These are phyloP conservation scores for Ciconia boyciana DNA, from an alignment of 2,113 vertebrate species.

Conservation along the genomic window DNA sequence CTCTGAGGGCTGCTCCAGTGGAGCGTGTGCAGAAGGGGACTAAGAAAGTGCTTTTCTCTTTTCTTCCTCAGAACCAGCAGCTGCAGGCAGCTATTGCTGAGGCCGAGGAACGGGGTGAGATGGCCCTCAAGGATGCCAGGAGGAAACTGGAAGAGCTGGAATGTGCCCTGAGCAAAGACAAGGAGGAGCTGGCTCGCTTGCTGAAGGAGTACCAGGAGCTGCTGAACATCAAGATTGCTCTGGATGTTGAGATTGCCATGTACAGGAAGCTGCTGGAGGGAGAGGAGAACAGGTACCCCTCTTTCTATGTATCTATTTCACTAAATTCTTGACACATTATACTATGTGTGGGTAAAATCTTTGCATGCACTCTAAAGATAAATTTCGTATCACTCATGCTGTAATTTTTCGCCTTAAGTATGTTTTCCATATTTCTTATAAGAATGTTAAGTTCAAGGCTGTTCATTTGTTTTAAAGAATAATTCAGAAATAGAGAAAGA, in stretches of 20 bases:
- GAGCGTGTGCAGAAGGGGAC: not conserved
- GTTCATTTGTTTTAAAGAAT: not conserved
- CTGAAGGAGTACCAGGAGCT: constrained; percentile 66
- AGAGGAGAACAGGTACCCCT: constrained; percentile 65
- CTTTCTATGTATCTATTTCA: not conserved
- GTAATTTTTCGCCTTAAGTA: no score
- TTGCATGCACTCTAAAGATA: no score
- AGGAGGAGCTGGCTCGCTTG: constrained; percentile 64
- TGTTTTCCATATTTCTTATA: no score
- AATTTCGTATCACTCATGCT: accelerated
- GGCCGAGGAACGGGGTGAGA: constrained; percentile 61
- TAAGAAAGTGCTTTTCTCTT: not conserved
- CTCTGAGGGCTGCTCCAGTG: not conserved
- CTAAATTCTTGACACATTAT: not conserved
- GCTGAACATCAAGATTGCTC: constrained; percentile 21
- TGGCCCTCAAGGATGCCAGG: constrained; percentile 63
- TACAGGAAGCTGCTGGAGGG: constrained; percentile 77
- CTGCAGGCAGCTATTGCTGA: constrained; percentile 61
- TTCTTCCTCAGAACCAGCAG: constrained; percentile 49
- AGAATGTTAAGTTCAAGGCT: not conserved
- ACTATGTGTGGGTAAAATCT: not conserved
- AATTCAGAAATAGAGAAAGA: not conserved
- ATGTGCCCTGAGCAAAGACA: constrained; percentile 61
- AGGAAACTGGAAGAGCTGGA: constrained; percentile 65
- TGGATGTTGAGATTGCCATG: constrained; percentile 75